phyloP scores from a whole-genome alignment of 2,888 invertebrate genomes.

The Laspeyria flexula region DNA sequence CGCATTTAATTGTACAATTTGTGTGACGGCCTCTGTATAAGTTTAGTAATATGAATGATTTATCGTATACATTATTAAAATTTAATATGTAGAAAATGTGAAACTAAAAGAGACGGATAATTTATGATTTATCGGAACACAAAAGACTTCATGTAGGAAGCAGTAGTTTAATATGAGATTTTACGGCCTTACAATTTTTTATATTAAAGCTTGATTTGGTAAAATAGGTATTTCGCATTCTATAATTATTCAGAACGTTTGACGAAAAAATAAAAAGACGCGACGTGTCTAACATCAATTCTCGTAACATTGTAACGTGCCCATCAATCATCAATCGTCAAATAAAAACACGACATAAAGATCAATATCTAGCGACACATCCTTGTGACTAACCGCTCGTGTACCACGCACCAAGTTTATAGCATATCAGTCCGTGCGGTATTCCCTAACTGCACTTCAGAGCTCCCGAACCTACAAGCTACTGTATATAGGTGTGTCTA shows the following conservation, averaged over 20 bases:
- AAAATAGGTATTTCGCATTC: no score
- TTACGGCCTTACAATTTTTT: no score
- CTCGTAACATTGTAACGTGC: slow-evolving; percentile 11
- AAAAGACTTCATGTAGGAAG: no score
- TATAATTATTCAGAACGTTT: no score
- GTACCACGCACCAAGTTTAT: slow-evolving; percentile 69
- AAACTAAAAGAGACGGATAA: no score
- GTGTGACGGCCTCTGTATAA: not conserved
- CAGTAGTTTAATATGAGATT: no score
- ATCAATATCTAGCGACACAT: slow-evolving; percentile 45
- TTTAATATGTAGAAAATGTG: not conserved
- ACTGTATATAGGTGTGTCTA: slow-evolving; percentile 31
- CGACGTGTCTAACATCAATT: slow-evolving; percentile 1
- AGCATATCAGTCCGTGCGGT: slow-evolving; percentile 84
- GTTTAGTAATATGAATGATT: not conserved
- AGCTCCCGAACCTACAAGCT: slow-evolving; percentile 59
- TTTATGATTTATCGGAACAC: no score
- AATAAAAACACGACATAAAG: slow-evolving; percentile 35
- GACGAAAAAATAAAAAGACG: no score
- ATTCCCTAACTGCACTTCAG: slow-evolving; percentile 86
- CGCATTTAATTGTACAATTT: not conserved
- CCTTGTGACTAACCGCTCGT: slow-evolving; percentile 41
- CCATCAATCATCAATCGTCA: slow-evolving; percentile 30
- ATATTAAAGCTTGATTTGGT: no score
- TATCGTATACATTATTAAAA: not conserved